Base-by-base conservation (phyloP, 2,797 vertebrate species). In the Protosalanx chinensis region DNA sequence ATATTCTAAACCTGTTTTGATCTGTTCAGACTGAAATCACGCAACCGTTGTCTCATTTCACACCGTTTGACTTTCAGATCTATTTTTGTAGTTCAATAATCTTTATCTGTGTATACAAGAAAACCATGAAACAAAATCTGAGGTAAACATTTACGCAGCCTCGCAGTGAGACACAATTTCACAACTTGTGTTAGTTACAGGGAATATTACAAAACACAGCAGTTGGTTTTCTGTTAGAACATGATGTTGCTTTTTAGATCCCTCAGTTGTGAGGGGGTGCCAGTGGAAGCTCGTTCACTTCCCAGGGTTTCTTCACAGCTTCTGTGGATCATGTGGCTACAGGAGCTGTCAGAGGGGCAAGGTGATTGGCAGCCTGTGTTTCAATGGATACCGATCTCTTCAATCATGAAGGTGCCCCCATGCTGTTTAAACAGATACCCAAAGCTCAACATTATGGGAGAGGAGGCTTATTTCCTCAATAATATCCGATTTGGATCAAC, bases 221-320 rank as follows among this genome's bases (percentile, higher is more conserved):
- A 87, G 84, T 86, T 90, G 87, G 86, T 90, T 90, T 46, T 90
- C 87, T 86, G 85, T 15, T 80, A 88, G 87, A 91, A 91, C 87
- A 91, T 88, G 87, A 85, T 84, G 83, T 86, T 81, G 87, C 88
- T 92, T 91, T 92, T 91, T 91, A 88, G 90, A 89, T 90, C 82
- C 88, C 89, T 92, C 91, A 92, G 91, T 92, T 91, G 89, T 88
- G 41, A 87, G 81, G 82, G 82, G 84, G 85, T 87, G 88, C 88
- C 88, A 87, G 89, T 90, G 90, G 91, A 92, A 91, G 84, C 89
- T 90, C 85, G 88, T 92, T 92, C 90, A 91, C 92, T 91, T 92
- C 86, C 87, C 79, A 82, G 78, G 89, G 84, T 88, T 93, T 90
- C 33, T 90, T 88, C 85, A 87, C 87, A 83, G 88, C 85, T 86